Percentiles rank a stretch among this genome's conserved stretches.
Conservation (phyloP, 2,113 vertebrate species). For the Nothoprocta pentlandii region DNA sequence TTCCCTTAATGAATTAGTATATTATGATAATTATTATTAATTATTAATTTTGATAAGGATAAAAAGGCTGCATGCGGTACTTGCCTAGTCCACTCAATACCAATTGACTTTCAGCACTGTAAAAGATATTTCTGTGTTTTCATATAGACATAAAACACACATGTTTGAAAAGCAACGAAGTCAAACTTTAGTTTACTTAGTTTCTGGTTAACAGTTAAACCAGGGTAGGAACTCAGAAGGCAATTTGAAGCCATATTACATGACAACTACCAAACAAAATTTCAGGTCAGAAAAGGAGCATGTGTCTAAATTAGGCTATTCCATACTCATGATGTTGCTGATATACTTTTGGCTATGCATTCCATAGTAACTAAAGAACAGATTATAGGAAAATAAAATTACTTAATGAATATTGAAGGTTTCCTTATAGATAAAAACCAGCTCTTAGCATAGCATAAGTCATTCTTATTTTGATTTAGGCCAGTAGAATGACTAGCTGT, state of each 20-base stretch:
- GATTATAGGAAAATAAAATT: neutral
- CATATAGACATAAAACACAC: neutral
- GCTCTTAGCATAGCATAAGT: neutral
- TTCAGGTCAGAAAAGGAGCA: neutral
- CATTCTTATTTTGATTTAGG: neutral
- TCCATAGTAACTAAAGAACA: neutral
- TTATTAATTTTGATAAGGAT: neutral
- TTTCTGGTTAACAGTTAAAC: neutral
- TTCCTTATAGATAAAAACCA: neutral
- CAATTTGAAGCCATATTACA: neutral
- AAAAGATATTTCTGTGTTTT: neutral
- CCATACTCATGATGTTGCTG: accelerated
- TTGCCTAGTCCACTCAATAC: neutral
- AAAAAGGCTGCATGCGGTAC: neutral
- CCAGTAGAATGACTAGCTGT: too few species aligned
- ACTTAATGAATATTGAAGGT: neutral
- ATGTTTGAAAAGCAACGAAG: neutral
- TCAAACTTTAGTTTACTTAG: accelerated
- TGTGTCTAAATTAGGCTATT: neutral
- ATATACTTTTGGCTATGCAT: neutral
- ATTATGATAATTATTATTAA: neutral
- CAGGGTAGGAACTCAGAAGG: neutral
- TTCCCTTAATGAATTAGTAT: neutral
- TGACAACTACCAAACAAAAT: neutral
- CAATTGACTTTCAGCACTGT: neutral